Conservation (phyloP, 1,140 invertebrate species). For the Sminthurides bifidus region DNA sequence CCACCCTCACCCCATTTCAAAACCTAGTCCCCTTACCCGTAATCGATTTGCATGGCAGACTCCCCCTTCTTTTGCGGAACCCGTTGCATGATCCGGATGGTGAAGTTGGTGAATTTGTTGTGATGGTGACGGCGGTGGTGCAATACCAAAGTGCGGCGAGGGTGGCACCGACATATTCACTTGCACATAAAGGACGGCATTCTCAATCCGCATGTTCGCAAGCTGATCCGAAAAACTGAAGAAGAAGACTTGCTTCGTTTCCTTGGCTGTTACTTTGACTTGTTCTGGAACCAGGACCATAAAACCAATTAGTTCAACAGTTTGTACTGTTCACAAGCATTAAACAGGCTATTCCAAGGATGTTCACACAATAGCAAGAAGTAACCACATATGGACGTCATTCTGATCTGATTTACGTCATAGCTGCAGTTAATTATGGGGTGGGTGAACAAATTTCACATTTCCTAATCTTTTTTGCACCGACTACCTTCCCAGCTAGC, state of each 20-base stretch:
- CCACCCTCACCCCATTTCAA: too few relatives aligned
- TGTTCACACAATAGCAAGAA: background rate
- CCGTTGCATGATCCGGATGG: constrained; percentile 20
- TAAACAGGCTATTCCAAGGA: background rate
- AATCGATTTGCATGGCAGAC: constrained; percentile 20
- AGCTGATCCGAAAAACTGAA: constrained; percentile 31
- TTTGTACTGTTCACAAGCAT: background rate
- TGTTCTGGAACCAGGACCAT: constrained; percentile 12
- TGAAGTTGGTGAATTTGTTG: constrained; percentile 8
- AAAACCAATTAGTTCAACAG: background rate
- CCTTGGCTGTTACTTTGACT: constrained; percentile 18
- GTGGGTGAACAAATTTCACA: too few relatives aligned
- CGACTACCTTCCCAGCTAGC: too few relatives aligned
- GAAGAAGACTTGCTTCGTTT: constrained; percentile 19
- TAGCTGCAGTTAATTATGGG: background rate
- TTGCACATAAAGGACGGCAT: constrained; percentile 22
- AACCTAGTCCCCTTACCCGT: constrained; percentile 25
- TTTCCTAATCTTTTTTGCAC: too few relatives aligned
- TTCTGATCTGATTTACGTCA: background rate
- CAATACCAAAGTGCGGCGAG: too few relatives aligned
- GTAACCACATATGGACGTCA: background rate
- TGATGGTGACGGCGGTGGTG: background rate
- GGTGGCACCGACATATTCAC: constrained; percentile 7
- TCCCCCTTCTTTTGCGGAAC: constrained; percentile 23
- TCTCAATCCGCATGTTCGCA: constrained; percentile 24